Percentiles rank a stretch among this genome's conserved stretches.
Evolutionary conservation across 2,888 invertebrate genomes (phyloP).

Genomic region (Tolmerus cingulatus): DNA sequence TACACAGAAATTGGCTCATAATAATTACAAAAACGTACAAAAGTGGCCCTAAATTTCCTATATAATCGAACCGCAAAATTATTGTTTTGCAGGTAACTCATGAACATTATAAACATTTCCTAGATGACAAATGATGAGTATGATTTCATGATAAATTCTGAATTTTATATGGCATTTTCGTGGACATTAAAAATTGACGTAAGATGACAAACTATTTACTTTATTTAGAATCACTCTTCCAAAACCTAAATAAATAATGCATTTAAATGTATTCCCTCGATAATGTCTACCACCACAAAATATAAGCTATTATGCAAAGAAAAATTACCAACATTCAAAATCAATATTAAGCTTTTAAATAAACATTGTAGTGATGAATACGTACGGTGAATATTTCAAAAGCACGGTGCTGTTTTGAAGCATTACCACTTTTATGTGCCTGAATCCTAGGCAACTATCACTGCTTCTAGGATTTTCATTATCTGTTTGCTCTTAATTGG

Average conservation of each 20-base stretch:
- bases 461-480: not conserved
- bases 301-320: not conserved
- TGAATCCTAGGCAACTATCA: not conserved
- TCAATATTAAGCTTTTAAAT: not conserved
- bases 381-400: not conserved
- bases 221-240: no score
- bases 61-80: no score
- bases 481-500: not conserved
- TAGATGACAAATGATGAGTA: no score
- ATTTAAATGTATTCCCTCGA: not conserved
- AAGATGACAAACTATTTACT: no score
- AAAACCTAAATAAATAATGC: not conserved
- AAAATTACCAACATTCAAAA: not conserved
- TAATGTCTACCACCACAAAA: not conserved
- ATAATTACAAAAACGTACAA: no score
- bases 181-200: no score
- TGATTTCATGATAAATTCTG: no score
- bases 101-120: no score
- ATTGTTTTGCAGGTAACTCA: no score
- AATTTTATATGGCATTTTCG: no score
- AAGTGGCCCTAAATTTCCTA: no score
- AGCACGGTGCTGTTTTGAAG: not conserved
- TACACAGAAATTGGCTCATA: no score
- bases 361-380: not conserved
- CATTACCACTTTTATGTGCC: not conserved